These are phyloP conservation scores for Acrocephalus arundinaceus DNA, from an alignment of 2,113 vertebrate species.

Conservation along the genomic window DNA sequence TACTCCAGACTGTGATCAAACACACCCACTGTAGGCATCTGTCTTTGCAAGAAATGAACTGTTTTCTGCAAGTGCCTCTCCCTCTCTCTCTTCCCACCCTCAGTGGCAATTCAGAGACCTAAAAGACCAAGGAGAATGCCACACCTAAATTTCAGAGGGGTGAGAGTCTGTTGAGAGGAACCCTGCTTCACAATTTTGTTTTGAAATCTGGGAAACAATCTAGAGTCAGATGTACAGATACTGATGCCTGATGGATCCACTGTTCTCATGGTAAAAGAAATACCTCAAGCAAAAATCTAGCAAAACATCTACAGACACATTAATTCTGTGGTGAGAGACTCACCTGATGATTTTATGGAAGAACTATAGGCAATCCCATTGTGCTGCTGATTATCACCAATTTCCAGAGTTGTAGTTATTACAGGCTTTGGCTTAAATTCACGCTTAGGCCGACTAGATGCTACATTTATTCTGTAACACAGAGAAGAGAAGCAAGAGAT, in stretches of 20 bases:
- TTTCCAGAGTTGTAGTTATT: slow-evolving; percentile 74
- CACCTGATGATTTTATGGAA: slow-evolving; percentile 81
- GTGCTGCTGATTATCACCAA: slow-evolving; percentile 76
- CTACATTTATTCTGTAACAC: slow-evolving; percentile 80
- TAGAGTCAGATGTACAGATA: neutral
- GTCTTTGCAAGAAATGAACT: neutral
- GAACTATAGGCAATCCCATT: slow-evolving; percentile 79
- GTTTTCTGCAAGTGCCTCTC: neutral
- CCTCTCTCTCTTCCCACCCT: neutral
- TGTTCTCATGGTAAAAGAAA: neutral
- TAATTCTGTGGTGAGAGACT: neutral
- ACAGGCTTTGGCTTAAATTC: slow-evolving; percentile 83
- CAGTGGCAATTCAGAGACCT: neutral
- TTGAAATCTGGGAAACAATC: neutral
- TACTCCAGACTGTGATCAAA: neutral
- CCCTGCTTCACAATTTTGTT: neutral
- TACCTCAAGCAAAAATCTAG: neutral
- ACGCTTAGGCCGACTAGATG: slow-evolving; percentile 79
- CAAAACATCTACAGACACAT: neutral
- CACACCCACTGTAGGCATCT: neutral
- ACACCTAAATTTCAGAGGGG: neutral
- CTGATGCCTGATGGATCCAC: neutral
- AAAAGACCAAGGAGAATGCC: neutral
- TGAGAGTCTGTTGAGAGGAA: neutral
- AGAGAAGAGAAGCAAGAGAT: neutral